phyloP scores from a whole-genome alignment of 2,113 vertebrate genomes.

The Lepus europaeus region DNA sequence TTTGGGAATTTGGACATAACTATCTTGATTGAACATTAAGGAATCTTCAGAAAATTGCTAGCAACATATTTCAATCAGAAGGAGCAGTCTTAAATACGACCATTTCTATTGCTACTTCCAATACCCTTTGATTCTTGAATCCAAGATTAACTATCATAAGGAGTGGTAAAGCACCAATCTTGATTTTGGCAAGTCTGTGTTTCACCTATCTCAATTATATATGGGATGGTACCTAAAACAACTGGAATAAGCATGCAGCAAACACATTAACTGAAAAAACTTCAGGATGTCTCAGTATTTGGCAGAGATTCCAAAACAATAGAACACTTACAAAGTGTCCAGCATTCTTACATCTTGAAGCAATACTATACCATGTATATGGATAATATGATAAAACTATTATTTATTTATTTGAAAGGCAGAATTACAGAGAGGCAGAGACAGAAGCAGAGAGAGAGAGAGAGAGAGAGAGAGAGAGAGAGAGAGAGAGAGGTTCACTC shows the following conservation, averaged over 20 bases:
- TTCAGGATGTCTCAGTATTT: slow-evolving; percentile 6
- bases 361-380: neutral
- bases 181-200: neutral
- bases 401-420: too few species aligned
- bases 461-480: too few species aligned
- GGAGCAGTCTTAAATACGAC: neutral
- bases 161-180: neutral
- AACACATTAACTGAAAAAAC: neutral
- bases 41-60: slow-evolving; percentile 7
- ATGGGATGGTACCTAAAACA: neutral
- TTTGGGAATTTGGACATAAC: neutral
- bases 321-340: neutral
- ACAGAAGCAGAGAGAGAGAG: too few species aligned
- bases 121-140: neutral
- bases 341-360: neutral
- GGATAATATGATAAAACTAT: neutral
- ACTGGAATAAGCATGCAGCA: neutral
- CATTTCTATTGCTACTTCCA: neutral
- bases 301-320: neutral
- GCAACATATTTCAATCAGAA: slow-evolving; percentile 3
- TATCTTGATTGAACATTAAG: slow-evolving; percentile 21
- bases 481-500: too few species aligned
- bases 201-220: neutral
- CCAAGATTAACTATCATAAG: neutral
- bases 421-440: too few species aligned